Evolutionary conservation across 1,140 invertebrate species (phyloP).

Genomic region (Colletes gigas): DNA sequence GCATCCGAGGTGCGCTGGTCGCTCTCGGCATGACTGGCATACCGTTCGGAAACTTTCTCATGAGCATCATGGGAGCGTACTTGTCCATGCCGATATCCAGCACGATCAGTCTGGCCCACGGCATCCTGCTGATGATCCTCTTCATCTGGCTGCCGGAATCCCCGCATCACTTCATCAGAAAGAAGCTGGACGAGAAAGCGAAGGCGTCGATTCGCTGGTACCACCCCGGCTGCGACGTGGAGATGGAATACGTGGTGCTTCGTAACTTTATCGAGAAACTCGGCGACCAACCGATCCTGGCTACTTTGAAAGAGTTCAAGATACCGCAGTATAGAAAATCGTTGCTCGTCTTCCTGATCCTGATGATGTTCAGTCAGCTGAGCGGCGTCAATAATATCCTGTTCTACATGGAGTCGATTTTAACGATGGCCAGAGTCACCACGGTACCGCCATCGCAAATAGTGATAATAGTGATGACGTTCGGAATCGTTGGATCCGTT

Average conservation of each 20-base stretch:
- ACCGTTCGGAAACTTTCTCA: slow-evolving; percentile 85
- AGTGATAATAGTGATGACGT: slow-evolving; percentile 85
- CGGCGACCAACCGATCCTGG: slow-evolving; percentile 74
- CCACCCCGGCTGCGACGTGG: slow-evolving; percentile 82
- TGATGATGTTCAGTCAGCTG: slow-evolving; percentile 88
- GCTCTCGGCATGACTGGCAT: slow-evolving; percentile 80
- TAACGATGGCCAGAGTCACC: slow-evolving; percentile 82
- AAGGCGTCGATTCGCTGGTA: slow-evolving; percentile 83
- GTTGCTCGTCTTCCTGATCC: slow-evolving; percentile 83
- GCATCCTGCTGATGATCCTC: slow-evolving; percentile 82
- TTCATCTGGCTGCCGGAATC: slow-evolving; percentile 88
- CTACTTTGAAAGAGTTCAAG: slow-evolving; percentile 78
- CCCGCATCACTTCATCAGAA: slow-evolving; percentile 85
- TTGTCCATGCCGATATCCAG: slow-evolving; percentile 82
- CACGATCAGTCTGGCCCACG: slow-evolving; percentile 81
- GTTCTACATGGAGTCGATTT: slow-evolving; percentile 89
- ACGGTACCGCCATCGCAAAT: slow-evolving; percentile 77
- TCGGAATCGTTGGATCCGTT: slow-evolving; percentile 84
- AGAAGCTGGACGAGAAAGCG: slow-evolving; percentile 82
- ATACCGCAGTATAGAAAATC: slow-evolving; percentile 83
- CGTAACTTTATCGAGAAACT: slow-evolving; percentile 80
- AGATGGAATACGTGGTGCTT: slow-evolving; percentile 83
- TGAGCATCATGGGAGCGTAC: slow-evolving; percentile 85
- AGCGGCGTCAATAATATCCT: slow-evolving; percentile 88
- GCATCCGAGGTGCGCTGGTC: slow-evolving; percentile 85